Base-by-base conservation (phyloP, 2,888 invertebrate species). In the Dicycla oo region DNA sequence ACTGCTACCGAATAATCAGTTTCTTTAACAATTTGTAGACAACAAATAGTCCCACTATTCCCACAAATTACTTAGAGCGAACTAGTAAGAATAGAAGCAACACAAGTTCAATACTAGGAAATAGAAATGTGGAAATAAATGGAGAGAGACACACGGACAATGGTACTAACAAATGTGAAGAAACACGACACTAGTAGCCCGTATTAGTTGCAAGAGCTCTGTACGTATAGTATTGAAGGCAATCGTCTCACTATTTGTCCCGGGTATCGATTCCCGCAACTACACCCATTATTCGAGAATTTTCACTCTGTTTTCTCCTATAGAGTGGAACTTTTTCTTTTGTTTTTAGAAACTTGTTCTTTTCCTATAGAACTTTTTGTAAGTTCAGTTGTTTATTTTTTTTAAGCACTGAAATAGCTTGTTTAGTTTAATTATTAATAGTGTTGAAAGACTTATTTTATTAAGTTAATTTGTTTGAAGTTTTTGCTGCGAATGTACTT, bases 231-330 rank as follows among this genome's bases (percentile, higher is more conserved):
- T 56, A 71, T 13, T 73, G 75, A 73, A 69, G 82, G 82, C 84
- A 88, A 88, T 86, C 78, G 82, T 81, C 78, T 47, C 71, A 75
- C 83, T 78, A 87, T 89, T 87, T 87, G 86, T 88, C 78, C 76
- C 68, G 78, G 72, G 81, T 86, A 90, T 88, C 85, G 86, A 89
- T 89, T 86, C 84, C 81, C 75, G 82, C 84, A 78, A 79, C 76
- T 83, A 80, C 71, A 79, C 73, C 81, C 71, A 82, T 86, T 86
- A 86, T 84, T 82, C 80, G 63, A 69, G 74, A 73, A 62, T 73
- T 62, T 71, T 51, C 53, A 61, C 54, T 63, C 43, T 53, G 61
- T 75, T 65, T 63, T 77, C 65, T 78, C 23, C 60, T 64, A 47
- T 20, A n/a, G 34, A 45, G 43, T 20, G 18, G 15, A 58, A 51